Evolutionary conservation across 2,888 invertebrate species (phyloP).

Genomic region (Parnassius glacialis): DNA sequence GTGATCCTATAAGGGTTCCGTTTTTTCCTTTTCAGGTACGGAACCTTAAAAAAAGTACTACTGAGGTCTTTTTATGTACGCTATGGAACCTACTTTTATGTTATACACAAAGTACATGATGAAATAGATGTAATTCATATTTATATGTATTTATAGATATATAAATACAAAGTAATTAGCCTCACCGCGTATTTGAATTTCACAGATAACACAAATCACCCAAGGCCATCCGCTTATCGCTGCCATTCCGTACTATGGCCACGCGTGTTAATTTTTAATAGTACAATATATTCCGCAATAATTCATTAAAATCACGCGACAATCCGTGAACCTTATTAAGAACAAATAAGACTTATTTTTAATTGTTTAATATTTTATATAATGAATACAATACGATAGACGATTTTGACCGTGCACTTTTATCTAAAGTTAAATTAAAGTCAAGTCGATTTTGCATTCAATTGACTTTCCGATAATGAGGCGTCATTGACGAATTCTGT

Average conservation of each 20-base stretch:
- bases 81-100: no score
- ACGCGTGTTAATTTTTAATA: slow-evolving; percentile 29
- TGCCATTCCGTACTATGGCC: slow-evolving; percentile 33
- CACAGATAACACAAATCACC: slow-evolving; percentile 56
- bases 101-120: no score
- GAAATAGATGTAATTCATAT: no score
- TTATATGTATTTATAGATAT: neutral
- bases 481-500: slow-evolving; percentile 34
- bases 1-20: no score
- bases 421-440: slow-evolving; percentile 43
- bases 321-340: slow-evolving; percentile 5
- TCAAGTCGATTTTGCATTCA: slow-evolving; percentile 39
- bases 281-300: slow-evolving; percentile 25
- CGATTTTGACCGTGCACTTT: slow-evolving; percentile 26
- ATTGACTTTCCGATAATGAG: slow-evolving; percentile 34
- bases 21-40: no score
- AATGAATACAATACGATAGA: slow-evolving; percentile 29
- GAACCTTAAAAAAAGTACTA: no score
- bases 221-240: slow-evolving; percentile 54
- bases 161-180: slow-evolving; percentile 11
- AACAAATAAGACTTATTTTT: slow-evolving; percentile 17
- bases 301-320: slow-evolving; percentile 7
- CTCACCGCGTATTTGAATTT: slow-evolving; percentile 40
- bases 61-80: no score
- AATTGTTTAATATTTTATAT: slow-evolving; percentile 19